Evolutionary conservation across 2,888 invertebrate species (phyloP).

Genomic region (Lepidonotus clava): DNA sequence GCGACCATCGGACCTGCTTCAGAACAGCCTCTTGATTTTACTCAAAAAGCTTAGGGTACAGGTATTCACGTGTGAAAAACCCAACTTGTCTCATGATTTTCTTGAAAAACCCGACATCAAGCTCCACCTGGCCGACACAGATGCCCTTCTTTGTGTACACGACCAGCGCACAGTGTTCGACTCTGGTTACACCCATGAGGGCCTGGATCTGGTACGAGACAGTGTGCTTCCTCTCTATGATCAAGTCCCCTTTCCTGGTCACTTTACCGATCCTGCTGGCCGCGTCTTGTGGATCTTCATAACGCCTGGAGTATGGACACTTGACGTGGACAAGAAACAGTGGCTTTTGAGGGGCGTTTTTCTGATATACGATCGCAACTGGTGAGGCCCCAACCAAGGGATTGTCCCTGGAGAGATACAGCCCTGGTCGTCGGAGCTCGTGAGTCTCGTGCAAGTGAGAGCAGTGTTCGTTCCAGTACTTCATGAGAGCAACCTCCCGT

Average conservation of each 20-base stretch:
- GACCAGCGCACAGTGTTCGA: background rate
- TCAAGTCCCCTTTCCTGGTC: background rate
- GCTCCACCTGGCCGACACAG: background rate
- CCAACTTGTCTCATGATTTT: background rate
- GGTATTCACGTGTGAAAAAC: background rate
- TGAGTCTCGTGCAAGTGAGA: background rate
- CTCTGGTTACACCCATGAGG: background rate
- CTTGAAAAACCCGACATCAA: background rate
- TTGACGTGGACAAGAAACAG: background rate
- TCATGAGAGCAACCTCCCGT: no score
- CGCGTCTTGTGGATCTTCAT: background rate
- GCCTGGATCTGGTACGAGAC: background rate
- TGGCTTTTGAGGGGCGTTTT: background rate
- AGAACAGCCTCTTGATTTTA: no score
- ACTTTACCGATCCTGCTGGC: background rate
- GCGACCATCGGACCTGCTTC: no score
- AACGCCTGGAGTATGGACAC: background rate
- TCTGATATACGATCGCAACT: background rate
- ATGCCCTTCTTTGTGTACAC: background rate
- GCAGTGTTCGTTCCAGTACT: no score
- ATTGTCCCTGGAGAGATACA: background rate
- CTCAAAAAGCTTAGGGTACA: background rate
- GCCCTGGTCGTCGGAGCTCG: background rate
- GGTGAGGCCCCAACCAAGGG: background rate
- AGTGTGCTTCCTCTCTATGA: background rate